Base-by-base conservation (phyloP, 1,140 invertebrate species). In the Thrips palmi region DNA sequence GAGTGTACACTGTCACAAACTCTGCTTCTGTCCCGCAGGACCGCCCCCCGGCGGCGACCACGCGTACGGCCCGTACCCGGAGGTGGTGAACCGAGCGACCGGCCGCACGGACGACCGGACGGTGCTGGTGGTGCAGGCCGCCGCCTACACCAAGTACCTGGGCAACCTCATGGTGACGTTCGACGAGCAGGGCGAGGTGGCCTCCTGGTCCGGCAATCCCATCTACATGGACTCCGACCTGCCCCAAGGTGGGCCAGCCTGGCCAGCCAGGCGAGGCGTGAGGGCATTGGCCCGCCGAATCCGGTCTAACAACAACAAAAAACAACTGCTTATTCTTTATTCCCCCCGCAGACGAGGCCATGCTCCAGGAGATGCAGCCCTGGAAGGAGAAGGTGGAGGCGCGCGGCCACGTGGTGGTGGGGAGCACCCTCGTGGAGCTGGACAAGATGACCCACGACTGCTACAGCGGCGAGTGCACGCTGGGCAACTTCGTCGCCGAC, bases 141-240 rank as follows among this genome's bases (percentile, higher is more conserved):
- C 80, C 49, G 81, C 83, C 0, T 88, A 80, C 51, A 89, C 86
- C 1, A 92, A 93, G 60, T 93, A 93, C 55, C 56, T 93, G 17
- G 88, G 88, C 0, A 68, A 74, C 49, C 53, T 93, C 3, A 65
- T 71, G 22, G 43, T 83, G 0, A 56, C 63, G 18, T 88, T 92
- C 51, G 66, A 92, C 55, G 51, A 58, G 0, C 46, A 69, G 2
- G 85, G 86, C 12, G 75, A 86, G 51, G 56, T 92, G 2, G 54
- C 61, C 0, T 46, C 53, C 2, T 77, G 72, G 48, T 50, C 60
- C 28, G 88, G 88, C n/a, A 74, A 77, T 43, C 89, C 89, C 0
- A 71, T 89, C 28, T 57, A 93, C 1, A 56, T 93, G 33, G 67
- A 87, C 49, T 54, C 52, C 15, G 63, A 47, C 0, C 55, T 85